phyloP scores from a whole-genome alignment of 2,113 vertebrate species.

The Podarcis raffonei region DNA sequence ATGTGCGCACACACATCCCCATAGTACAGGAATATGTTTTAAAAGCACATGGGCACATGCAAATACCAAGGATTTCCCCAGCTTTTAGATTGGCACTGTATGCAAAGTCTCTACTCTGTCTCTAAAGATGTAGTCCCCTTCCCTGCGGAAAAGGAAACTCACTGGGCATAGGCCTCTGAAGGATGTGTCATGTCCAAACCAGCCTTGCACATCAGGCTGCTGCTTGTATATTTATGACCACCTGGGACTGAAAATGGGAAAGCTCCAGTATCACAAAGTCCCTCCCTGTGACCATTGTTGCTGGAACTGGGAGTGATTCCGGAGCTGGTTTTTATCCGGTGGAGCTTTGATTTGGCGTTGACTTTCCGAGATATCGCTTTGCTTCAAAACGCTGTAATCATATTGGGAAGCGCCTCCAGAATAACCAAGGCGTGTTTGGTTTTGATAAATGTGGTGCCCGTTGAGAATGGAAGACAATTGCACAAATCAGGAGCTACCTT shows the following conservation, averaged over 20 bases:
- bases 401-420: neutral
- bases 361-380: neutral
- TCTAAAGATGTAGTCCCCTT: too few species aligned
- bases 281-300: neutral
- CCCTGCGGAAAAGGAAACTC: neutral
- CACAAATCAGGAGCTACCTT: constrained; percentile 28
- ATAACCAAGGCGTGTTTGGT: neutral
- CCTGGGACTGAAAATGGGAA: neutral
- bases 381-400: neutral
- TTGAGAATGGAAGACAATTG: constrained; percentile 3
- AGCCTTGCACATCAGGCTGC: neutral
- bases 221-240: neutral
- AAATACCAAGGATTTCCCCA: too few species aligned
- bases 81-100: too few species aligned
- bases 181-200: neutral
- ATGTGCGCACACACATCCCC: too few species aligned
- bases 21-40: too few species aligned
- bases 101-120: too few species aligned
- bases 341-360: neutral
- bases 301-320: neutral
- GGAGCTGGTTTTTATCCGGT: neutral
- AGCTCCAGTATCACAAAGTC: too few species aligned
- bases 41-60: too few species aligned
- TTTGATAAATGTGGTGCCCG: neutral
- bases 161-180: too few species aligned